A percentile compares a stretch with the other conserved stretches of the same genome.
These are phyloP conservation scores for Diarsia mendica DNA, from an alignment of 2,888 invertebrate species.

Conservation along the genomic window DNA sequence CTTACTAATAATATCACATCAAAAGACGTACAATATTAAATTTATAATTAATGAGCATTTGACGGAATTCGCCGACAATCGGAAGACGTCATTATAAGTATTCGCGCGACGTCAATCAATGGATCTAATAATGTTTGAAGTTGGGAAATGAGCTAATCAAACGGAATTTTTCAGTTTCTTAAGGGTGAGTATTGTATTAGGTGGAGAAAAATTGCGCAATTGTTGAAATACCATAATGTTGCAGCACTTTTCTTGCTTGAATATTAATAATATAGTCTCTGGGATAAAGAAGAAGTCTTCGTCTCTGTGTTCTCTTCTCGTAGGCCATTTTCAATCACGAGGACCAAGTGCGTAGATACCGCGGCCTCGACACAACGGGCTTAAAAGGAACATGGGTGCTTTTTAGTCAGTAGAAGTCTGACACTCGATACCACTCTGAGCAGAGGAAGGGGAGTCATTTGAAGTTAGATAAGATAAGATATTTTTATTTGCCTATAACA, in stretches of 20 bases:
- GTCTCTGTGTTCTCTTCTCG: background rate
- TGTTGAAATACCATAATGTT: background rate
- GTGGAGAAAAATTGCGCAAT: background rate
- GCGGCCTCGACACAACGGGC: too few relatives aligned
- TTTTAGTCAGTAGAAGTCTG: too few relatives aligned
- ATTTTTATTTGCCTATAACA: too few relatives aligned
- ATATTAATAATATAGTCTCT: background rate
- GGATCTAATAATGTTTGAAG: conserved; percentile 36
- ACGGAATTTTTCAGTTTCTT: background rate
- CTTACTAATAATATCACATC: conserved; percentile 15
- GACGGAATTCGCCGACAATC: conserved; percentile 7
- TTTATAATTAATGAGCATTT: conserved; percentile 27
- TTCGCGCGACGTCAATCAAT: conserved; percentile 20
- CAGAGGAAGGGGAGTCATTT: too few relatives aligned
- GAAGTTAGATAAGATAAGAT: too few relatives aligned
- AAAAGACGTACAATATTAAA: conserved; percentile 27
- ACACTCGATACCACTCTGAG: too few relatives aligned
- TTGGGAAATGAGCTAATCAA: conserved; percentile 22
- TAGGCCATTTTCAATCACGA: background rate
- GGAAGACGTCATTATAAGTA: conserved; percentile 1
- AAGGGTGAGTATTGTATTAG: background rate
- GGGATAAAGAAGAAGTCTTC: background rate
- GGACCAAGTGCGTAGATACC: background rate
- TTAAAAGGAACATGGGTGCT: too few relatives aligned
- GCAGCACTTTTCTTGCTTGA: background rate